Conservation (phyloP, 2,113 vertebrate species). For the Notarius lentiginosus region DNA sequence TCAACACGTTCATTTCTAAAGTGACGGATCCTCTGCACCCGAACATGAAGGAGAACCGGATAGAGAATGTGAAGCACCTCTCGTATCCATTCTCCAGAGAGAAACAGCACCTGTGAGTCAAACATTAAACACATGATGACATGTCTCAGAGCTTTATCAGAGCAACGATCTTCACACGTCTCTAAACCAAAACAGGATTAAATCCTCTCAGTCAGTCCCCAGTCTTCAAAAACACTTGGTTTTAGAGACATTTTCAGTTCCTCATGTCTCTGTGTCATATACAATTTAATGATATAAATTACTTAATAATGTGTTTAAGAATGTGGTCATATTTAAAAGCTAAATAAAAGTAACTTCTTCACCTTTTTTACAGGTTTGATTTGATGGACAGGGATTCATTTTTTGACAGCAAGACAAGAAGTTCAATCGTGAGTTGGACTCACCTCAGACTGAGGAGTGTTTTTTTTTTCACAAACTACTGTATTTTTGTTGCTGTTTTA, state of each 20-base stretch:
- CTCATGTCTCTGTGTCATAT: not conserved
- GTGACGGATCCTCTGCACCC: slow-evolving; percentile 89
- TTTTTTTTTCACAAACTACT: not conserved
- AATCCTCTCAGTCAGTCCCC: not conserved
- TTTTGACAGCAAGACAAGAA: slow-evolving; percentile 97
- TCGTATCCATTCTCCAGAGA: slow-evolving; percentile 95
- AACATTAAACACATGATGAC: not conserved
- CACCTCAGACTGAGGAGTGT: not conserved
- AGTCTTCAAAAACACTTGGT: not conserved
- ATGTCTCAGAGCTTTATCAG: not conserved
- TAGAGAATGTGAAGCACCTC: slow-evolving; percentile 84
- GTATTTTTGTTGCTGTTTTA: not conserved
- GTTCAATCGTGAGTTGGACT: slow-evolving; percentile 89
- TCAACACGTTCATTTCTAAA: slow-evolving; percentile 84
- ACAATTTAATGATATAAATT: not conserved
- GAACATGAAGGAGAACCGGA: slow-evolving; percentile 82
- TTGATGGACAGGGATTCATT: slow-evolving; percentile 93
- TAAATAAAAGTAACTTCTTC: not conserved
- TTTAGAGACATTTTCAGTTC: not conserved
- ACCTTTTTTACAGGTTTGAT: slow-evolving; percentile 82
- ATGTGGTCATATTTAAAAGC: not conserved
- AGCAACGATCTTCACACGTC: not conserved
- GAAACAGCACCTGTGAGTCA: slow-evolving; percentile 92
- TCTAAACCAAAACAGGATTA: not conserved
- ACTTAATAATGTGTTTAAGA: not conserved